Evolutionary conservation across 2,797 vertebrate species (phyloP), one percentile per base, ranked within the genome.

Genomic region (Rhinogobio ventralis): DNA sequence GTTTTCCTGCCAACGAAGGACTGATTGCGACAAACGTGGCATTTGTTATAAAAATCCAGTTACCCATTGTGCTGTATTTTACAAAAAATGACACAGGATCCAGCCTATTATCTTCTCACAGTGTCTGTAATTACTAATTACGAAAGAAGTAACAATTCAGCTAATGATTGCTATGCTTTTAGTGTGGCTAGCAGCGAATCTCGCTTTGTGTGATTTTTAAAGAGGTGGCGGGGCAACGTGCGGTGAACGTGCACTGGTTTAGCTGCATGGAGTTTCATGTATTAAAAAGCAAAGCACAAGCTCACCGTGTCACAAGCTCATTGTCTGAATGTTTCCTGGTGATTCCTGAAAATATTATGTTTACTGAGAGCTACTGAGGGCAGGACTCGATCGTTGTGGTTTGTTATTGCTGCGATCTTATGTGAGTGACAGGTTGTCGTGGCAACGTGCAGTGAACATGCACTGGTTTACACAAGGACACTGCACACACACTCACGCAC

Each of bases 261-360:
- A 81, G 60, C 25, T 30, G 5, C 13, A 64, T 17, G 62, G 4
- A 8, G 14, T 19, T 66, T 49, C 60, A 68, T 87, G 49, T 67
- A 67, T 75, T 79, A 68, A 64, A 36, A 73, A 74, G 78, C 90
- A 87, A 91, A 92, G 88, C 90, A 90, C 87, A 90, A 92, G 90
- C 87, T 90, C 85, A 85, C 85, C 85, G 85, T 90, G 86, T n/a
- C n/a, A n/a, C n/a, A n/a, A n/a, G n/a, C 25, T 25, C 57, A 62
- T 28, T 28, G 57, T 62, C 57, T 15, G 57, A 28, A 62, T 5
- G 11, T 13, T 60, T 25, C 55, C 10, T 25, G 23, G 55, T 11
- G 2, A 14, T 62, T 62, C 60, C 25, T 15, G 14, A 28, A 17
- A 64, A 30, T 64, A 64, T 62, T 13, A 28, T 30, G 14, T 17